A percentile compares a stretch with the other conserved stretches of the same genome.
Evolutionary conservation across 2,888 invertebrate species (phyloP).

Genomic region (Brenthis hecate): DNA sequence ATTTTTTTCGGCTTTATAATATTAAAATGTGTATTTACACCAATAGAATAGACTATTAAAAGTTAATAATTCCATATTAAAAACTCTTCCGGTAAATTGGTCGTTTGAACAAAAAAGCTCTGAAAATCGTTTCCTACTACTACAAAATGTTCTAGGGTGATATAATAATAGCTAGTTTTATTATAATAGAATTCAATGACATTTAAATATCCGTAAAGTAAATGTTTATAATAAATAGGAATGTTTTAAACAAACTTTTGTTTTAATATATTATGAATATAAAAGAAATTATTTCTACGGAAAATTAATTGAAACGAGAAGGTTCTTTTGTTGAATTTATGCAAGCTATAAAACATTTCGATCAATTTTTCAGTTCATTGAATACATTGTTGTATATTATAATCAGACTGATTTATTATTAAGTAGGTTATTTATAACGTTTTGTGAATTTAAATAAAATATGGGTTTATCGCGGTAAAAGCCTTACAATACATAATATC

Average conservation of each 20-base stretch:
- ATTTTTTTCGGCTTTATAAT: too few species aligned
- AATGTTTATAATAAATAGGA: too few species aligned
- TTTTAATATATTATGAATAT: constrained; percentile 14
- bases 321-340: constrained; percentile 25
- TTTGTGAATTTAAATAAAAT: neutral
- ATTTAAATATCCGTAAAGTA: neutral
- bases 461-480: neutral
- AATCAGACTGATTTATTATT: constrained; percentile 13
- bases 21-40: too few species aligned
- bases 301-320: constrained; percentile 30
- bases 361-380: constrained; percentile 34
- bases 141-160: too few species aligned
- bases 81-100: too few species aligned
- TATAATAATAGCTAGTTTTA: too few species aligned
- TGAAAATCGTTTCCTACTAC: too few species aligned
- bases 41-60: too few species aligned
- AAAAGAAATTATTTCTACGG: constrained; percentile 18
- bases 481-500: too few species aligned
- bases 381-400: constrained; percentile 31
- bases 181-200: neutral
- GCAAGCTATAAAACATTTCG: constrained; percentile 31
- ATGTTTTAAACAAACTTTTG: neutral
- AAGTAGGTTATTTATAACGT: constrained; percentile 13
- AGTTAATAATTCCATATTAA: too few species aligned
- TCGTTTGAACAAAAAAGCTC: too few species aligned